Evolutionary conservation across 2,113 vertebrate genomes (phyloP).

Genomic region (Motacilla tschutschensis): DNA sequence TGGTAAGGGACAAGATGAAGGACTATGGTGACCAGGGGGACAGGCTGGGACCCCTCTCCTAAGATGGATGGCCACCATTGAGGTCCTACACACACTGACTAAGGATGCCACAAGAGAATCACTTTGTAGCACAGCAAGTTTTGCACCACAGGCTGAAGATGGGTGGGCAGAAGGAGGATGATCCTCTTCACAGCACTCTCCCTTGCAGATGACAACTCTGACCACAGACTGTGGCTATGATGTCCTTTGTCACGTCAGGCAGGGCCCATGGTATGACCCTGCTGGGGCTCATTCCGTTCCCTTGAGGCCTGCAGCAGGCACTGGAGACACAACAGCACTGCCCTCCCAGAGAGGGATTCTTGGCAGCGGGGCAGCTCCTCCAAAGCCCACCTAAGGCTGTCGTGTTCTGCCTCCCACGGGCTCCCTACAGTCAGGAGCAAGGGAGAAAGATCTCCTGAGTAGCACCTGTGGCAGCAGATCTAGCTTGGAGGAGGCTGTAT

Average conservation of each 20-base stretch:
- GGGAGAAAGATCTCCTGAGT: not conserved
- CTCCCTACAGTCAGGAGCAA: not conserved
- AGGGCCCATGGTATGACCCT: not conserved
- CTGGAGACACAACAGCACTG: fast-evolving
- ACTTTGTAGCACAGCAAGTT: not conserved
- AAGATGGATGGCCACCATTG: not conserved
- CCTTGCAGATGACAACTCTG: not conserved
- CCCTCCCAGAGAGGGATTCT: not conserved
- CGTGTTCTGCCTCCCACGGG: fast-evolving
- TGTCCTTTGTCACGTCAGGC: not conserved
- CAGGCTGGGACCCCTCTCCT: not conserved
- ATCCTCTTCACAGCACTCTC: not conserved
- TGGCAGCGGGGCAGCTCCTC: fast-evolving
- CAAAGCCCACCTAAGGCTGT: not conserved
- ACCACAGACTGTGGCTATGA: not conserved
- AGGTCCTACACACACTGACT: fast-evolving
- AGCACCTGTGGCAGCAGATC: not conserved
- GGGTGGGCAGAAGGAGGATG: not conserved
- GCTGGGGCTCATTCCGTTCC: not conserved
- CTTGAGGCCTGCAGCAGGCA: not conserved
- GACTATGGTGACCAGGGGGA: fast-evolving
- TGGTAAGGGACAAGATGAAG: not conserved
- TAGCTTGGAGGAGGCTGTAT: not conserved
- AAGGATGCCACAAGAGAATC: not conserved
- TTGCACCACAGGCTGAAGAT: not conserved